phyloP scores from a whole-genome alignment of 2,888 invertebrate genomes.

The Stenotaenia linearis region DNA sequence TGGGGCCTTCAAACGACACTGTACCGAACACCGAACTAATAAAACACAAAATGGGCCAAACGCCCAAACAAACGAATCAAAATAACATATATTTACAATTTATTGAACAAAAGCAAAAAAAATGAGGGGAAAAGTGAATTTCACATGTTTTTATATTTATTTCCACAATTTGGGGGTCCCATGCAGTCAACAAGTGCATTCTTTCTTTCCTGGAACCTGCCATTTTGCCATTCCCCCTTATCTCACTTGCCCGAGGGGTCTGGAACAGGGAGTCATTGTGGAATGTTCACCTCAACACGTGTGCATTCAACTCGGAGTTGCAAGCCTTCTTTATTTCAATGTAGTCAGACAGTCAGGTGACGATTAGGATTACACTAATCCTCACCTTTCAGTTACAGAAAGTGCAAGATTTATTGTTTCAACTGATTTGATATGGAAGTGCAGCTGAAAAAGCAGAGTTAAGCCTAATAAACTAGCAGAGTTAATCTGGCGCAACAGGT shows the following conservation, averaged over 20 bases:
- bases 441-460: neutral
- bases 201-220: neutral
- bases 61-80: too few relatives aligned
- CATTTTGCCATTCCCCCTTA: conserved; percentile 1
- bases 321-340: neutral
- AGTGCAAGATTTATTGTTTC: neutral
- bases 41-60: too few relatives aligned
- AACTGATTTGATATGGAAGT: neutral
- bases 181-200: neutral
- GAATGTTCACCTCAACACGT: conserved; percentile 5
- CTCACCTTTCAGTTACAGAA: neutral
- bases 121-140: too few relatives aligned
- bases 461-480: neutral
- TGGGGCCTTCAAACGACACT: neutral
- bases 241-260: neutral
- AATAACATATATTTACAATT: too few relatives aligned
- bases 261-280: neutral
- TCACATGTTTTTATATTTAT: neutral
- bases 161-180: neutral
- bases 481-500: neutral
- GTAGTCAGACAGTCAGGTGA: neutral
- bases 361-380: neutral
- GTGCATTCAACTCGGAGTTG: neutral
- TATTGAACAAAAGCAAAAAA: too few relatives aligned
- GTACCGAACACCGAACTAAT: neutral